Evolutionary conservation across 1,140 invertebrate species (phyloP), one percentile per base, ranked within the genome.

Genomic region (Cardiocondyla obscurior): DNA sequence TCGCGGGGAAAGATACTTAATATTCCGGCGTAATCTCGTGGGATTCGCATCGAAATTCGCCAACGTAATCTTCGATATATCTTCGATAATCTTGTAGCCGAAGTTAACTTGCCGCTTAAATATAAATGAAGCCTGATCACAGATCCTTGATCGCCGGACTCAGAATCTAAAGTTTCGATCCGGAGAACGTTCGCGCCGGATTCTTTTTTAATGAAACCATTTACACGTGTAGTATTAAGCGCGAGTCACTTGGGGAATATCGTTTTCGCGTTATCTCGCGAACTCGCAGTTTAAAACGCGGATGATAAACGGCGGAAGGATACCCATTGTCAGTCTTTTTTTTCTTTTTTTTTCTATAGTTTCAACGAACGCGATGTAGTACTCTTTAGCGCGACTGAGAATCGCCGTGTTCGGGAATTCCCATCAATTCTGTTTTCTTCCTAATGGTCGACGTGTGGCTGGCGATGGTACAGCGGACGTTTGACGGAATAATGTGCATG

Each of bases 401-500:
- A 30, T 53, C 46, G 10, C 55, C 44, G 33, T 46, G 58, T 76
- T 46, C 10, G 33, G 16, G 19, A 22, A 16, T 39, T 39, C 72
- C 64, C 73, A 39, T 16, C 49, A 12, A 28, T 72, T 19, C 51
- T 28, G 22, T 74, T 42, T 49, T 55, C 39, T 25, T 28, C 14
- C 22, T 28, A 69, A 36, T 69, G 60, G 33, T 30, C 42, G 51
- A 36, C 46, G 57, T 74, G 72, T 49, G 25, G 49, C 72, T 85
- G 76, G 74, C 74, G 73, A 85, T 25, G 25, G 28, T 72, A 51
- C 57, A 64, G 46, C 77, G 67, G 36, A 72, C 49, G 73, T 86
- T 86, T 81, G 57, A 81, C 83, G 83, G 62, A 79, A 79, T 79
- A 67, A 79, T 79, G 62, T 53, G 74, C 74, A 79, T 79, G 74